Percentiles rank a stretch among this genome's conserved stretches.
Evolutionary conservation across 2,113 vertebrate species (phyloP).

Genomic region (Varanus salvator): DNA sequence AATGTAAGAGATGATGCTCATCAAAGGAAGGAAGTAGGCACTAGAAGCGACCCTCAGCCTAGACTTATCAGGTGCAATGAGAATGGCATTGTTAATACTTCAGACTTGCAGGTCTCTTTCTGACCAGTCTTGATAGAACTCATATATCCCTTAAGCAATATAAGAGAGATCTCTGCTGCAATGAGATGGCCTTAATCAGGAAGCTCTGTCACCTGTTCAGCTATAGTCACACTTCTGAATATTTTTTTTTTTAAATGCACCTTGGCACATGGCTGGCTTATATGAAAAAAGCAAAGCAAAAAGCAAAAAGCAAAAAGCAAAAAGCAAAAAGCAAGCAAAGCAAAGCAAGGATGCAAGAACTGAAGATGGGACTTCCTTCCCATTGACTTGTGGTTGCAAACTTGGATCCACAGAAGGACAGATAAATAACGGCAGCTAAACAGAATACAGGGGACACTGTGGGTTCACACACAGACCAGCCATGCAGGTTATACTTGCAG

Average conservation of each 20-base stretch:
- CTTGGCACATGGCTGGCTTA: slow-evolving; percentile 58
- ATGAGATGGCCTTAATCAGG: slow-evolving; percentile 57
- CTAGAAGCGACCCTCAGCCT: slow-evolving; percentile 36
- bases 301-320: slow-evolving; percentile 14
- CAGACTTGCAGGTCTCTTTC: slow-evolving; percentile 48
- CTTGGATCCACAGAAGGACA: neutral
- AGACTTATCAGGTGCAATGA: slow-evolving; percentile 35
- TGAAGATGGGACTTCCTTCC: neutral
- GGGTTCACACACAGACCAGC: neutral
- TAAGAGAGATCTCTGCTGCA: slow-evolving; percentile 10
- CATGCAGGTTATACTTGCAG: neutral
- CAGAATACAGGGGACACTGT: neutral
- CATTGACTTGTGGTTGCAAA: neutral
- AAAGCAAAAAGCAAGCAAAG: slow-evolving; percentile 21
- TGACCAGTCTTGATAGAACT: slow-evolving; percentile 19
- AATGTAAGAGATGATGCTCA: slow-evolving; percentile 54
- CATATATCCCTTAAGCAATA: slow-evolving; percentile 39
- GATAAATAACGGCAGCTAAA: slow-evolving; percentile 7
- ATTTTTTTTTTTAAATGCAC: slow-evolving; percentile 35
- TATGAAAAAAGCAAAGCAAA: slow-evolving; percentile 10
- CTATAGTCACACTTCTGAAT: slow-evolving; percentile 11
- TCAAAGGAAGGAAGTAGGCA: slow-evolving; percentile 21
- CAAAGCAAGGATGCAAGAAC: neutral
- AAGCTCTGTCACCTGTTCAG: slow-evolving; percentile 36
- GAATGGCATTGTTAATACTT: slow-evolving; percentile 34